A percentile compares a stretch with the other conserved stretches of the same genome.
Evolutionary conservation across 1,140 invertebrate species (phyloP).

Genomic region (Apis dorsata): DNA sequence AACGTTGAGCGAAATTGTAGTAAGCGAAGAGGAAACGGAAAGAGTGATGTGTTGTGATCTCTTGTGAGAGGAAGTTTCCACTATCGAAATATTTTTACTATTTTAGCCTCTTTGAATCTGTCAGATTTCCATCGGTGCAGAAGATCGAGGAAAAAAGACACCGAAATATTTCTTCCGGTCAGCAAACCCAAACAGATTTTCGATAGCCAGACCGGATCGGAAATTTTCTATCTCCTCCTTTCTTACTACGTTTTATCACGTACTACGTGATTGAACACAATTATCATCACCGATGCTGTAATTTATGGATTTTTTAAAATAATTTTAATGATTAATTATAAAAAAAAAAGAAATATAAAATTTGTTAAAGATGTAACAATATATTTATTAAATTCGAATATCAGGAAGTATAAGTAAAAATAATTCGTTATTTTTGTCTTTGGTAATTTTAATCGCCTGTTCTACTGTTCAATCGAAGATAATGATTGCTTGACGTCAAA

Average conservation of each 20-base stretch:
- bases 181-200: conserved; percentile 41
- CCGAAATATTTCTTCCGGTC: conserved; percentile 28
- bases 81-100: conserved; percentile 22
- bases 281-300: not conserved
- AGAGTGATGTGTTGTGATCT: too few relatives aligned
- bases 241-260: too few relatives aligned
- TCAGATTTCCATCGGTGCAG: conserved; percentile 22
- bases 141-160: conserved; percentile 22
- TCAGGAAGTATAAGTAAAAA: not conserved
- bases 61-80: not conserved
- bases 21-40: not conserved
- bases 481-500: conserved; percentile 35
- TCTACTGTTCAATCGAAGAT: conserved; percentile 8
- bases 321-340: too few relatives aligned
- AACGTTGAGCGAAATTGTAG: too few relatives aligned
- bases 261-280: not conserved
- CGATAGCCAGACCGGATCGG: conserved; percentile 34
- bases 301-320: too few relatives aligned
- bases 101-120: conserved; percentile 20
- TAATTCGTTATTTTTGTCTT: not conserved
- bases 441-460: not conserved
- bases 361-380: too few relatives aligned
- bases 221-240: not conserved
- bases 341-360: too few relatives aligned
- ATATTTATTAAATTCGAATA: not conserved